Percentiles rank a stretch among this genome's conserved stretches.
Evolutionary conservation across 2,113 vertebrate species (phyloP).

Genomic region (Pomatostomus ruficeps): DNA sequence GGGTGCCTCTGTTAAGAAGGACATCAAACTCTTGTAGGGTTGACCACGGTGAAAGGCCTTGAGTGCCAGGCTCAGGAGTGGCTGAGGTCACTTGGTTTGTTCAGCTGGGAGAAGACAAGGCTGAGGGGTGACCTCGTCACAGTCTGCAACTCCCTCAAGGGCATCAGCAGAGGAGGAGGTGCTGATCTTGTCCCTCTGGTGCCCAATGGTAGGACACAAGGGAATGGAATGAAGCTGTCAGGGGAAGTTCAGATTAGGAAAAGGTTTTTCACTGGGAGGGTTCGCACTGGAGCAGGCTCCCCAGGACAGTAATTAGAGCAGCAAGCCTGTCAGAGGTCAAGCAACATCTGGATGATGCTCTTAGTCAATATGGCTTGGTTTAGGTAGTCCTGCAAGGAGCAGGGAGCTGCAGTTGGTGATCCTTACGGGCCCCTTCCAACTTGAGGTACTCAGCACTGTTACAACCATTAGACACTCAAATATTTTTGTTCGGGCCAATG

Average conservation of each 20-base stretch:
- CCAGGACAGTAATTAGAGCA: background rate
- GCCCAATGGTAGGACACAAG: accelerated
- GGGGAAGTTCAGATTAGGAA: background rate
- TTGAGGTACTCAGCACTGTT: background rate
- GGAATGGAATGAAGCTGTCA: background rate
- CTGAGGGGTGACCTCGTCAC: accelerated
- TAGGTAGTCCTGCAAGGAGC: background rate
- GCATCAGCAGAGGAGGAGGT: background rate
- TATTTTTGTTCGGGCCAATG: background rate
- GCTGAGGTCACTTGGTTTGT: background rate
- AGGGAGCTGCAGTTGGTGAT: background rate
- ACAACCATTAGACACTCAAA: background rate
- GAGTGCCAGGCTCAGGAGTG: accelerated
- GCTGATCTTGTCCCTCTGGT: background rate
- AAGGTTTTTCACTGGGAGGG: background rate
- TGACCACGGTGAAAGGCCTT: background rate
- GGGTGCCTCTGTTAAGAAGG: background rate
- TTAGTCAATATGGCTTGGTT: background rate
- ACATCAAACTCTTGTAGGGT: background rate
- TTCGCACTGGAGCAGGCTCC: background rate
- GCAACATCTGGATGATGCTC: background rate
- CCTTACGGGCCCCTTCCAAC: background rate
- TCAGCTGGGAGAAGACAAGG: background rate
- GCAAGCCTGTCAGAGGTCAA: background rate
- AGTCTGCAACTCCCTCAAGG: background rate